These are phyloP conservation scores for Drosophila bocqueti DNA, from an alignment of 1,140 invertebrate genomes.

Conservation along the genomic window DNA sequence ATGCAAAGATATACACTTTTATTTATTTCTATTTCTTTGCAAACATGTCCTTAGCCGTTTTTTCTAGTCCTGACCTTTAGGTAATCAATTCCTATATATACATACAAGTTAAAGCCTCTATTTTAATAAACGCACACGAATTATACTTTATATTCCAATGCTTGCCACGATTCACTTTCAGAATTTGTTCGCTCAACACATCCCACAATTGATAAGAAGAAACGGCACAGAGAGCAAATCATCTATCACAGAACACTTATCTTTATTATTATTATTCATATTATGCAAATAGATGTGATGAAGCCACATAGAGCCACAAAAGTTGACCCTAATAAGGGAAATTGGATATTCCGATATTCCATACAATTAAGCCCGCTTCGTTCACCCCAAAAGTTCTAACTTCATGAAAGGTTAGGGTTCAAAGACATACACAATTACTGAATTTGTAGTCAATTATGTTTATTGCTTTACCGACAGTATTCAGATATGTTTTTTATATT, in stretches of 20 bases:
- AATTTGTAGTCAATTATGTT: background rate
- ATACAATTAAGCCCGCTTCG: background rate
- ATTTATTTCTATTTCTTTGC: background rate
- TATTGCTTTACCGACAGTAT: background rate
- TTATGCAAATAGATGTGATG: conserved; percentile 13
- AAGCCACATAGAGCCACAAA: conserved; percentile 10
- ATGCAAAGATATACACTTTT: background rate
- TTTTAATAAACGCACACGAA: no score
- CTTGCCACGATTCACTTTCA: background rate
- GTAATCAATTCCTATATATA: background rate
- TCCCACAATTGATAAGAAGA: conserved; percentile 39
- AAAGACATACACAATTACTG: background rate
- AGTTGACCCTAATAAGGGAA: conserved; percentile 30
- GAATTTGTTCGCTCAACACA: conserved; percentile 12
- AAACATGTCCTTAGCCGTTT: background rate
- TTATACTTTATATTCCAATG: background rate
- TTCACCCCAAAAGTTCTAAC: background rate
- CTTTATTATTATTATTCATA: conserved; percentile 1
- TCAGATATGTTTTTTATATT: background rate
- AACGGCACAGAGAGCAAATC: background rate
- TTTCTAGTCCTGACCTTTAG: background rate
- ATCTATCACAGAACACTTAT: conserved; percentile 10
- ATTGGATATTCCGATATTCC: background rate
- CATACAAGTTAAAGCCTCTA: no score
- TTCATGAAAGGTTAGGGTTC: background rate